Evolutionary conservation across 2,888 invertebrate genomes (phyloP).

Genomic region (Leptinotarsa tumamoca): DNA sequence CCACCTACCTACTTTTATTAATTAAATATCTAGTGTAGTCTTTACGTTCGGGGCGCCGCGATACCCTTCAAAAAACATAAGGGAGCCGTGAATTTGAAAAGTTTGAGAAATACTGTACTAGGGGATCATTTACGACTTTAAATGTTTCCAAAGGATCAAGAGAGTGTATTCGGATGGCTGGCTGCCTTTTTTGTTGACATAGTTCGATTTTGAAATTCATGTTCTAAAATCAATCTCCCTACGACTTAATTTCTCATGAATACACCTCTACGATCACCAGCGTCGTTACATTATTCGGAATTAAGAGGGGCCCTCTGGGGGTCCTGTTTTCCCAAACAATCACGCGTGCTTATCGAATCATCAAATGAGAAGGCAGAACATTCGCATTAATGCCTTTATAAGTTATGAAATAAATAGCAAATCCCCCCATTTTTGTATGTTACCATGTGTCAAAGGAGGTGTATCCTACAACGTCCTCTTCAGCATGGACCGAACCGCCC

Average conservation of each 20-base stretch:
- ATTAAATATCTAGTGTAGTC: too few species aligned
- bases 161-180: too few species aligned
- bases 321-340: slow-evolving; percentile 55
- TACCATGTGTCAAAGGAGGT: slow-evolving; percentile 55
- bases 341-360: slow-evolving; percentile 51
- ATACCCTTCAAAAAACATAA: too few species aligned
- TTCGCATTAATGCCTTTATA: slow-evolving; percentile 53
- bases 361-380: slow-evolving; percentile 54
- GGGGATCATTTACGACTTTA: too few species aligned
- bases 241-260: not conserved
- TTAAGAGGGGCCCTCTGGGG: slow-evolving; percentile 43
- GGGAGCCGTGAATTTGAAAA: too few species aligned
- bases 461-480: slow-evolving; percentile 46
- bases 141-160: too few species aligned
- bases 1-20: too few species aligned
- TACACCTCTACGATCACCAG: slow-evolving; percentile 30
- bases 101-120: too few species aligned
- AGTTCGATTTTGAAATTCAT: too few species aligned
- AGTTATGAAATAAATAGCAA: slow-evolving; percentile 51
- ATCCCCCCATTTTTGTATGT: slow-evolving; percentile 47
- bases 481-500: slow-evolving; percentile 52
- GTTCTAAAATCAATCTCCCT: not conserved
- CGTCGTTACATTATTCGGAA: slow-evolving; percentile 11
- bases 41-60: too few species aligned
- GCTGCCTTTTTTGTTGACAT: too few species aligned